Conservation (phyloP, 2,888 invertebrate species). For the Belgica antarctica region DNA sequence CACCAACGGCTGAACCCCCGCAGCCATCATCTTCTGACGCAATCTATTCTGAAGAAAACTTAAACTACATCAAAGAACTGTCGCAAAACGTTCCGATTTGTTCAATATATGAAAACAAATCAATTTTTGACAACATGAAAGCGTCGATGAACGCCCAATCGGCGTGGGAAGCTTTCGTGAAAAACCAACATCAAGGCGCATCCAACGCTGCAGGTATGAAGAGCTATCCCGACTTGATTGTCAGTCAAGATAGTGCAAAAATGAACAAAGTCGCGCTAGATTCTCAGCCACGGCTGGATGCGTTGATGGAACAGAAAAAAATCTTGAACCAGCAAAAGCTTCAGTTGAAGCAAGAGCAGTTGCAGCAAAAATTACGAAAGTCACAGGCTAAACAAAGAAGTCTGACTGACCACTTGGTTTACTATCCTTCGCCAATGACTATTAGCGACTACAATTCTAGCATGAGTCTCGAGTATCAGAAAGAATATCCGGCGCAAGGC, state of each 20-base stretch:
- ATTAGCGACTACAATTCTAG: slow-evolving; percentile 54
- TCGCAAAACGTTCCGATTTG: slow-evolving; percentile 55
- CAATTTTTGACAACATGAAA: slow-evolving; percentile 51
- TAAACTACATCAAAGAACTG: slow-evolving; percentile 54
- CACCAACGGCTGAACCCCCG: neutral
- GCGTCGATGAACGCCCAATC: slow-evolving; percentile 46
- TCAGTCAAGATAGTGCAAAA: slow-evolving; percentile 17
- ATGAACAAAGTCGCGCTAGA: neutral
- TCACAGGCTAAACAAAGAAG: slow-evolving; percentile 47
- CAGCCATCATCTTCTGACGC: slow-evolving; percentile 47
- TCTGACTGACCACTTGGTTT: slow-evolving; percentile 76
- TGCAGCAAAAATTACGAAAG: slow-evolving; percentile 14
- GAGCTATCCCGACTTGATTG: slow-evolving; percentile 33
- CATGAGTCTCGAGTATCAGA: slow-evolving; percentile 50
- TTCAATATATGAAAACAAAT: slow-evolving; percentile 54
- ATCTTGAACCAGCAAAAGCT: slow-evolving; percentile 13
- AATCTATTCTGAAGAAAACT: slow-evolving; percentile 52
- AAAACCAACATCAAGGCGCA: slow-evolving; percentile 47
- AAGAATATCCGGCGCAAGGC: slow-evolving; percentile 52
- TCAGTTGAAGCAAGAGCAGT: slow-evolving; percentile 38
- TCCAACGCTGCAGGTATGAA: neutral
- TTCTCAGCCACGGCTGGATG: slow-evolving; percentile 18
- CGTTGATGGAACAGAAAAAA: slow-evolving; percentile 27
- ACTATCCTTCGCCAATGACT: slow-evolving; percentile 66
- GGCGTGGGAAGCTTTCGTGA: slow-evolving; percentile 46